Evolutionary conservation across 2,888 invertebrate genomes (phyloP).

Genomic region (Agrilus biguttatus): DNA sequence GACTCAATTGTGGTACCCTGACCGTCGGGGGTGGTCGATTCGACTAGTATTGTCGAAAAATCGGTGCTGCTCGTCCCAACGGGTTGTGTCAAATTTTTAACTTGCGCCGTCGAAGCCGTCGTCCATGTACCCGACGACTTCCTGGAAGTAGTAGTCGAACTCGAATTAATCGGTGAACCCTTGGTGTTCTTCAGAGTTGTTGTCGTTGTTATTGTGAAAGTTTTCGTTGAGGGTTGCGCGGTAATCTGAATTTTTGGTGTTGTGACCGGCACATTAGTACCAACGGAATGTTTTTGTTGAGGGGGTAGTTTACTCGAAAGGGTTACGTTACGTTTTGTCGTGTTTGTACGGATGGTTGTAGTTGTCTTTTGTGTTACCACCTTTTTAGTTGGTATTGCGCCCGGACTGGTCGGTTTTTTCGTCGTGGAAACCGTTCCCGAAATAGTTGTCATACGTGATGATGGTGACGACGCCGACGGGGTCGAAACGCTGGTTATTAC

Average conservation of each 20-base stretch:
- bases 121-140: constrained; percentile 34
- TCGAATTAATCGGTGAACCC: constrained; percentile 9
- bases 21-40: constrained; percentile 40
- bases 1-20: constrained; percentile 33
- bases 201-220: constrained; percentile 10
- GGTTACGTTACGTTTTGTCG: constrained; percentile 6
- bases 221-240: constrained; percentile 16
- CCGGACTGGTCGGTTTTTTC: constrained; percentile 4
- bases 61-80: constrained; percentile 17
- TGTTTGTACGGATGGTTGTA: constrained; percentile 4
- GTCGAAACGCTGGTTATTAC: constrained; percentile 4
- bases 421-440: background rate
- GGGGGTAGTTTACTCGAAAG: constrained; percentile 7
- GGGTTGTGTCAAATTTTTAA: constrained; percentile 28
- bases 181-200: constrained; percentile 7
- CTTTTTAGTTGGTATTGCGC: constrained; percentile 1
- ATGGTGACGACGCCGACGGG: constrained; percentile 4
- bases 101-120: constrained; percentile 21
- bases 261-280: background rate
- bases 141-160: constrained; percentile 27
- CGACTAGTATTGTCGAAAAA: constrained; percentile 34
- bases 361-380: constrained; percentile 1
- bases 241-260: background rate
- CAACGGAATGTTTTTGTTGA: constrained; percentile 4
- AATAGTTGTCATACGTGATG: background rate